These are phyloP conservation scores for Cisticola juncidis DNA, from an alignment of 2,113 vertebrate genomes.

Conservation along the genomic window DNA sequence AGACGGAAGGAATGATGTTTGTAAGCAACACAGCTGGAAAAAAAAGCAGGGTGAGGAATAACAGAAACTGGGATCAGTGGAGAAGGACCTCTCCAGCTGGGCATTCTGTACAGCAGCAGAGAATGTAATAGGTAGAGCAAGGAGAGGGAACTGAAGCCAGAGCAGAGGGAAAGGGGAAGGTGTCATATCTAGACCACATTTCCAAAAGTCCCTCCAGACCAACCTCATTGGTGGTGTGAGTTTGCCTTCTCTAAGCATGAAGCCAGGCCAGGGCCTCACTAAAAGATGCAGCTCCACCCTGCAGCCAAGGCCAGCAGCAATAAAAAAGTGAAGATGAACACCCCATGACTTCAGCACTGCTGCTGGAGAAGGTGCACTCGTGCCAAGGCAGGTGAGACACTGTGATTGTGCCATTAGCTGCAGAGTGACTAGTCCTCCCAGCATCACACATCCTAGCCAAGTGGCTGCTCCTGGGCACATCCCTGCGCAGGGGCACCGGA, in stretches of 20 bases:
- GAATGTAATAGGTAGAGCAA: not conserved
- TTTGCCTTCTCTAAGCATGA: not conserved
- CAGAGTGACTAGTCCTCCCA: not conserved
- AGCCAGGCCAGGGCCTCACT: not conserved
- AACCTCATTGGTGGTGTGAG: accelerated
- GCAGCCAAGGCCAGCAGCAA: not conserved
- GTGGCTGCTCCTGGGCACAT: accelerated
- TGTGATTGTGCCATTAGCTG: accelerated
- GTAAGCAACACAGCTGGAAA: not conserved
- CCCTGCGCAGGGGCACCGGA: accelerated
- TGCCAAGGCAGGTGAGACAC: not conserved
- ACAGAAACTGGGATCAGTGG: not conserved
- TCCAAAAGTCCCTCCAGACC: not conserved
- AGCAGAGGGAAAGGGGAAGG: not conserved
- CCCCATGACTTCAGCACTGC: not conserved
- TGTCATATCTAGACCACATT: accelerated
- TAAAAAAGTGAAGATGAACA: not conserved
- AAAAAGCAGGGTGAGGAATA: not conserved
- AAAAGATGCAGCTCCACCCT: not conserved
- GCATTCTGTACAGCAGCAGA: not conserved
- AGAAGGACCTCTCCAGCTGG: not conserved
- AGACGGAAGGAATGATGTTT: not conserved
- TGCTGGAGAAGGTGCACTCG: not conserved
- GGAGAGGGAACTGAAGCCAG: not conserved
- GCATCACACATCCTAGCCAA: accelerated